phyloP scores from a whole-genome alignment of 2,113 vertebrate genomes.

The Hydrolagus affinis region DNA sequence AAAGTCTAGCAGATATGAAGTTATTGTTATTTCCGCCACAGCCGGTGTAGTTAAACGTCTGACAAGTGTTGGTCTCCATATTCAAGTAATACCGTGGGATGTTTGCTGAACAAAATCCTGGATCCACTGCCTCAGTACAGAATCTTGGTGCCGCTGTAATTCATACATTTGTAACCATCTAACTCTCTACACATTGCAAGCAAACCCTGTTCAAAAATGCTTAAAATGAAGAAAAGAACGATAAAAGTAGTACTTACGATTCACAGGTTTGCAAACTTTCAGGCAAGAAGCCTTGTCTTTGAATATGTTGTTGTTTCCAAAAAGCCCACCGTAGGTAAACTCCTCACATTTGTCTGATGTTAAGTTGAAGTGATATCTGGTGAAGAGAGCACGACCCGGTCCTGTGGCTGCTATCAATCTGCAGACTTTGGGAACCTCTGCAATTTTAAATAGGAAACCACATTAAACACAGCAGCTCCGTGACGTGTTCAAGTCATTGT shows the following conservation, averaged over 20 bases:
- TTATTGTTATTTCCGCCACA: slow-evolving; percentile 89
- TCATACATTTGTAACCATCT: background rate
- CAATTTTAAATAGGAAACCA: background rate
- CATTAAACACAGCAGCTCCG: background rate
- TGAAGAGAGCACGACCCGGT: slow-evolving; percentile 50
- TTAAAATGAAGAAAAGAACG: background rate
- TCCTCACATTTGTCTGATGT: slow-evolving; percentile 72
- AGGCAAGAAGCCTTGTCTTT: slow-evolving; percentile 54
- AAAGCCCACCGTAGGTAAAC: slow-evolving; percentile 64
- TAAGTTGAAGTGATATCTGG: slow-evolving; percentile 76
- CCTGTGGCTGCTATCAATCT: slow-evolving; percentile 58
- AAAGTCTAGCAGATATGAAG: slow-evolving; percentile 60
- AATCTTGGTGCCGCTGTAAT: slow-evolving; percentile 59
- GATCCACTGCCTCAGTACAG: slow-evolving; percentile 70
- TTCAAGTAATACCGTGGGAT: slow-evolving; percentile 80
- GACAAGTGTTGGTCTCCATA: slow-evolving; percentile 55
- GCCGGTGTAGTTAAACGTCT: slow-evolving; percentile 73
- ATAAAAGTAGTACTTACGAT: slow-evolving; percentile 52
- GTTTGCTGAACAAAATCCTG: slow-evolving; percentile 70
- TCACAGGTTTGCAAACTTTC: slow-evolving; percentile 64
- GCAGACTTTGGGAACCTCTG: slow-evolving; percentile 77
- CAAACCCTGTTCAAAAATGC: background rate
- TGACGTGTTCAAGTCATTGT: background rate
- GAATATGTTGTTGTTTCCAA: slow-evolving; percentile 69
- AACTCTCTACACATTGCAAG: background rate